Percentiles rank a stretch among this genome's conserved stretches.
phyloP scores from a whole-genome alignment of 2,113 vertebrate genomes.

The Parotia lawesii region DNA sequence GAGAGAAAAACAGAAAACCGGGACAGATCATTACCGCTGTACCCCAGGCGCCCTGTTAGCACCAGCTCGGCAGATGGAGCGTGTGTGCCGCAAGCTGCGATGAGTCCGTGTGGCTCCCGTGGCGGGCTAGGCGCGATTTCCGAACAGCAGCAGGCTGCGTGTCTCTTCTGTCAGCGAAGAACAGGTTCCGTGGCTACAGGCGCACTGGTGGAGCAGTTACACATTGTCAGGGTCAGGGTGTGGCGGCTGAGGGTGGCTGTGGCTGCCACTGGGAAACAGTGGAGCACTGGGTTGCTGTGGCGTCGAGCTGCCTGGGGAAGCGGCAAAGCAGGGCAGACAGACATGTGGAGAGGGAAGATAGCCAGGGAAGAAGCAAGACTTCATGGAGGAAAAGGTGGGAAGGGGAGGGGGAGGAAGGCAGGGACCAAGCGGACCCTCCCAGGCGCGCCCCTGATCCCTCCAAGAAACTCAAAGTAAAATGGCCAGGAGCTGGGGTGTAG shows the following conservation, averaged over 20 bases:
- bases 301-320: neutral
- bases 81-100: neutral
- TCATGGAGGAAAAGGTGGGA: neutral
- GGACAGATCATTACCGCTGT: neutral
- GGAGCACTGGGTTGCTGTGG: too few species aligned
- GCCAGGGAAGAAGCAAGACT: neutral
- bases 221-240: neutral
- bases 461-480: neutral
- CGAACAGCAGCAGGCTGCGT: neutral
- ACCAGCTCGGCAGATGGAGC: too few species aligned
- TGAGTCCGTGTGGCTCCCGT: neutral
- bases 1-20: neutral
- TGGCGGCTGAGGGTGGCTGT: too few species aligned
- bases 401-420: too few species aligned
- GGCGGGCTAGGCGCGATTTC: accelerated
- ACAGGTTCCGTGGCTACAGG: too few species aligned
- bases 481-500: accelerated
- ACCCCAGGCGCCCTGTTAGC: neutral
- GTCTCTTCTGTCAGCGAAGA: too few species aligned
- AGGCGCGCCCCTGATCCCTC: neutral
- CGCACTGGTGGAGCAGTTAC: too few species aligned
- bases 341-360: too few species aligned
- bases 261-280: neutral
- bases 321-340: neutral
- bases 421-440: neutral